Evolutionary conservation across 2,888 invertebrate genomes (phyloP).

Genomic region (Gymnocheta viridis): DNA sequence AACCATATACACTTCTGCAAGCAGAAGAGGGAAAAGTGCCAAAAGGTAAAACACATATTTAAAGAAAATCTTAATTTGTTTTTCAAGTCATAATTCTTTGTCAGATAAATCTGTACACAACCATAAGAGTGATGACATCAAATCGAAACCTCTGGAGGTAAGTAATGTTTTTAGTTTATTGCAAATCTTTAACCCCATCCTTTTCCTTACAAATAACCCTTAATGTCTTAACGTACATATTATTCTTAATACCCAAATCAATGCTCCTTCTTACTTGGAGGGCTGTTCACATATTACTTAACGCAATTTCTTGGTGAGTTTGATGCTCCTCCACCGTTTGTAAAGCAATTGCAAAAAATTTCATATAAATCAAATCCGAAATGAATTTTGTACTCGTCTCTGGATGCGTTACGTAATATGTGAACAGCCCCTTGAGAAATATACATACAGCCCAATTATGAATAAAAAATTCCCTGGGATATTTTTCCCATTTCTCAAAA

Average conservation of each 20-base stretch:
- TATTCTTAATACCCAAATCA: constrained; percentile 7
- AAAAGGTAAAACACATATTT: constrained; percentile 71
- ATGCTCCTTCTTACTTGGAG: constrained; percentile 13
- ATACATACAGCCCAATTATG: too few relatives aligned
- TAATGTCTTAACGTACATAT: not conserved
- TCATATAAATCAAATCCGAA: too few relatives aligned
- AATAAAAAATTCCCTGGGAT: too few relatives aligned
- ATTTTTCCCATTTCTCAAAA: too few relatives aligned
- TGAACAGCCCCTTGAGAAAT: too few relatives aligned
- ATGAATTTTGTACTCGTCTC: too few relatives aligned
- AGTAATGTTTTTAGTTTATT: constrained; percentile 12
- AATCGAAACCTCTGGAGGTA: constrained; percentile 67
- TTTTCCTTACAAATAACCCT: not conserved
- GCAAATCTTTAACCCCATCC: not conserved
- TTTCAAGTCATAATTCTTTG: not conserved
- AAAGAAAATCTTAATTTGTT: not conserved
- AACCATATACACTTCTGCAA: constrained; percentile 80
- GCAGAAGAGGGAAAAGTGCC: constrained; percentile 86
- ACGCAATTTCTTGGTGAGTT: too few relatives aligned
- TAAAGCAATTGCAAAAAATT: not conserved
- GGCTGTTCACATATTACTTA: too few relatives aligned
- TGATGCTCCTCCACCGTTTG: not conserved
- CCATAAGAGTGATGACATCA: constrained; percentile 9
- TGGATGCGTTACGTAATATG: too few relatives aligned
- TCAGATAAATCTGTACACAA: constrained; percentile 45